Base-by-base conservation (phyloP, 2,113 vertebrate genomes). In the Thymallus thymallus region DNA sequence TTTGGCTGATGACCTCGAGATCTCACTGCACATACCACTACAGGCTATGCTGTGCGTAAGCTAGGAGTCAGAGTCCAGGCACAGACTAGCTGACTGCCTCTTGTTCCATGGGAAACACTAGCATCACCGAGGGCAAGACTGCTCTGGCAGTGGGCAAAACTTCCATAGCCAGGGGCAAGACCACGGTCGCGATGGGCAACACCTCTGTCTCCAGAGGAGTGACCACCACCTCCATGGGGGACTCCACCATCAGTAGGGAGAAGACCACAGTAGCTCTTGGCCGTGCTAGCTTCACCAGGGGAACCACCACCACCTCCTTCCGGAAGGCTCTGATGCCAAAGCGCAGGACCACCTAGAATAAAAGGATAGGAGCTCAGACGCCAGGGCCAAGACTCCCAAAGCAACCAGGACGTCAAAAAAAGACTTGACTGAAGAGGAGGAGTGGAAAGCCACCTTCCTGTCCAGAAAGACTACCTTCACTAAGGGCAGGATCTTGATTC, bases 221-320 rank as follows among this genome's bases (percentile, higher is more conserved):
- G 87, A 93, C 93, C 83, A 94, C 92, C 80, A 93, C 93, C 85
- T 93, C 92, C 82, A 90, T 92, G 90, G 93, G 93, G 75, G 92
- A 94, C 9, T 93, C 92, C 74, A 93, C 91, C 69, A 93, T 93
- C 76, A 86, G 88, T 72, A 90, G 91, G 86, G 91, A 91, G 77
- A 93, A 93, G 88, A 94, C 92, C 26, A 93, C 92, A 1, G 89
- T 93, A 72, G 91, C 92, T 77, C 71, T 94, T 68, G 92, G 92
- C 83, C 88, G 86, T 77, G 92, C 93, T 65, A 94, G 91, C 84
- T 93, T 94, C 87, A 92, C 80, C 85, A 82, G 92, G 75, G 92
- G 91, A 77, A 93, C 89, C 73, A 93, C 91, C 1, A 92, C 91
- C 80, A 93, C 92, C 30, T 93, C 91, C n/a, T 90, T 92, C 67